These are phyloP conservation scores for Ceratina australensis DNA, from an alignment of 1,140 invertebrate species.

Conservation along the genomic window DNA sequence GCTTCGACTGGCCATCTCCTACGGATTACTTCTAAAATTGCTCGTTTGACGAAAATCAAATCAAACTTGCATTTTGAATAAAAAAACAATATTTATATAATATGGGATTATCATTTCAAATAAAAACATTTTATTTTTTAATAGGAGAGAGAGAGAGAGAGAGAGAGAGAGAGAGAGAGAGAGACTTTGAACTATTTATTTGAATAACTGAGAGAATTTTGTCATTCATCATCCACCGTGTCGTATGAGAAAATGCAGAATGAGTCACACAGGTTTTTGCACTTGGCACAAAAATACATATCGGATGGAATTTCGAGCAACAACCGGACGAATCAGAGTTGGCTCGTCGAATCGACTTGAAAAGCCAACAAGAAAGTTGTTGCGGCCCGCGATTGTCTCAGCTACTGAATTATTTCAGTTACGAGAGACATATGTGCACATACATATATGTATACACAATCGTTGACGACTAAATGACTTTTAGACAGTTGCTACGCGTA, in stretches of 20 bases:
- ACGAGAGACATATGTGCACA: constrained; percentile 13
- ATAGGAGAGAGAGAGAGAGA: too few species aligned
- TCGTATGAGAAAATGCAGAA: too few species aligned
- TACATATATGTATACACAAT: constrained; percentile 5
- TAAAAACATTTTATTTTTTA: too few species aligned
- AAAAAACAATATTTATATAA: too few species aligned
- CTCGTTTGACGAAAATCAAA: background rate
- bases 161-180: too few species aligned
- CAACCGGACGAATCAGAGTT: constrained; percentile 14
- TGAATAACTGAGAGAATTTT: too few species aligned
- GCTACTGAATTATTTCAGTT: constrained; percentile 22
- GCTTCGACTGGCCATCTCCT: background rate
- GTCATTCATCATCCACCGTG: too few species aligned
- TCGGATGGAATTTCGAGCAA: constrained; percentile 29
- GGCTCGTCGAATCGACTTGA: background rate
- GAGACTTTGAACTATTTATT: too few species aligned
- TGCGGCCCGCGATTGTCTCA: background rate
- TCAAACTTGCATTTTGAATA: background rate
- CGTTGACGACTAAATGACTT: background rate
- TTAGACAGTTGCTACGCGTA: too few species aligned
- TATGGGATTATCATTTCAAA: too few species aligned
- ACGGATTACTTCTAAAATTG: too few species aligned
- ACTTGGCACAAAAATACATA: constrained; percentile 51
- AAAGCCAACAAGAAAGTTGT: constrained; percentile 20
- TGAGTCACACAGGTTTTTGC: constrained; percentile 13